Base-by-base conservation (phyloP, 2,888 invertebrate genomes). In the Anthophora plumipes region DNA sequence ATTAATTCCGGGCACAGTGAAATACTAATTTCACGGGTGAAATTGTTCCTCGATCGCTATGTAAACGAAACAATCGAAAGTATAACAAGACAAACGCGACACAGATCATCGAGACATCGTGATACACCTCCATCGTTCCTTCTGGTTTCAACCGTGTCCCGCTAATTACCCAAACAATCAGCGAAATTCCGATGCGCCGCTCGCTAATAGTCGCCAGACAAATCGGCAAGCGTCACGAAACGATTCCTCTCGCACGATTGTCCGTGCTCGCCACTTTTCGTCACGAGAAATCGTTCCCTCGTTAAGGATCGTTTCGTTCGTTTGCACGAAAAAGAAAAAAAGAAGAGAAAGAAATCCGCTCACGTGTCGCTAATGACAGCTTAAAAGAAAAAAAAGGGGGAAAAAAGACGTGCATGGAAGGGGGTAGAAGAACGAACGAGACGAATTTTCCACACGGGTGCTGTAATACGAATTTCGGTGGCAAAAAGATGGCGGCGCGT, bases 161-260 rank as follows among this genome's bases (percentile, higher is more conserved):
- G 63, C 79, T 78, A 79, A 79, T 79, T 79, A 79, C 41, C 25
- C 64, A 52, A 70, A 79, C 80, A 79, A 79, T 64, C 78, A 52
- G 46, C 52, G 70, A 70, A 79, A 79, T 79, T 70, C 70, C 64
- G 31, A 79, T 48, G 63, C 80, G 63, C 39, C 80, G 46, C 52
- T 70, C 80, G 46, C 52, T 70, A 79, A 79, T 79, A 69, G 80
- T 52, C 39, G 25, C 11, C 59, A 79, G 78, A 79, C 78, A 79
- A 79, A 79, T 79, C 80, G 80, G 41, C 31, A 60, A 70, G 22
- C 46, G 70, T 70, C 78, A 79, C 78, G 78, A 69, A 64, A 69
- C 70, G 70, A 57, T 68, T 63, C 55, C 61, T 39, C 74, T 31
- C 60, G 63, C 74, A 48, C 60, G 63, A 50, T 50, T 41, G 48